phyloP scores from a whole-genome alignment of 2,113 vertebrate species.

The Calonectris borealis region DNA sequence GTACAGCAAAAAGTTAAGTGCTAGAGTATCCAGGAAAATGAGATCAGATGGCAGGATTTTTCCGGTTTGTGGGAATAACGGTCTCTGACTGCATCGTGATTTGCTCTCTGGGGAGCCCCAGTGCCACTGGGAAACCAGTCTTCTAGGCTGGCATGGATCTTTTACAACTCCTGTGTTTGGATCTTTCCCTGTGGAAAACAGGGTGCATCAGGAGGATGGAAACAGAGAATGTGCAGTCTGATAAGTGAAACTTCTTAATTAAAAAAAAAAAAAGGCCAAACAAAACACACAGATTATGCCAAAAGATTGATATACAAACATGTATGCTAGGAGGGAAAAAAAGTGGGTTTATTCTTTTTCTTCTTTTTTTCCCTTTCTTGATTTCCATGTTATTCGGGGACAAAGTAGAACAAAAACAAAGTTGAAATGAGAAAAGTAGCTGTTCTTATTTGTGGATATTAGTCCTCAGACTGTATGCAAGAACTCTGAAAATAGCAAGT shows the following conservation, averaged over 20 bases:
- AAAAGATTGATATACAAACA: background rate
- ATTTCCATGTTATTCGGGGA: background rate
- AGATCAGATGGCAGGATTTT: background rate
- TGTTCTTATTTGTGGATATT: background rate
- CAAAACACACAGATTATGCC: background rate
- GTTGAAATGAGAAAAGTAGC: background rate
- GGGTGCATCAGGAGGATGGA: rapidly evolving
- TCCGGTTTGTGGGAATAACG: background rate
- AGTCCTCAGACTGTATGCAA: background rate
- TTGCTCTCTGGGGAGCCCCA: background rate
- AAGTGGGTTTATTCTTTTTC: background rate
- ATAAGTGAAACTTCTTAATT: background rate
- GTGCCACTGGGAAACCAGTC: background rate
- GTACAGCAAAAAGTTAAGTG: background rate
- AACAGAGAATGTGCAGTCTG: background rate
- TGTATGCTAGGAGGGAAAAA: no score
- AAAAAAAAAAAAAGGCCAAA: background rate
- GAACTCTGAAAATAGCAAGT: background rate
- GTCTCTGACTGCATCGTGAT: background rate
- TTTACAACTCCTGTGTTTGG: background rate
- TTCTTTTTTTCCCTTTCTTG: background rate
- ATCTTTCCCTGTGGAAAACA: background rate
- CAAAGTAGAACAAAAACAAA: background rate
- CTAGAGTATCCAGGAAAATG: background rate
- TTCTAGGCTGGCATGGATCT: background rate